Evolutionary conservation across 2,888 invertebrate genomes (phyloP), one percentile per base, ranked within the genome.

Genomic region (Ophion slaviceki): DNA sequence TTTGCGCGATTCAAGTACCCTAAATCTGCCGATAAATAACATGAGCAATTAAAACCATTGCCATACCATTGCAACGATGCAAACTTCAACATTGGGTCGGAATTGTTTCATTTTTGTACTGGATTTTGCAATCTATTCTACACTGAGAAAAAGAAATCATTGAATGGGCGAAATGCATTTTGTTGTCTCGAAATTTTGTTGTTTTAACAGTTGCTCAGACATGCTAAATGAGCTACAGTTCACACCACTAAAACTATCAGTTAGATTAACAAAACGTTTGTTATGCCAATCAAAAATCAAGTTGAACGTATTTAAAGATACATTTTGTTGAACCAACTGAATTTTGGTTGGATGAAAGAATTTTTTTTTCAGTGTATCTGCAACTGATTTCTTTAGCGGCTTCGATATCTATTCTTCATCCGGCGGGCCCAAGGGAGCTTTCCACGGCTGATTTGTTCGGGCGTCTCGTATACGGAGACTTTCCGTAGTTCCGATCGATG

Each of bases 401-500:
- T 53, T 53, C 0, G 53, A 53, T 17, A 53, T 53, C 17, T 17
- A 53, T 53, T 17, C 53, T 5, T 53, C 4, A 47, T 47, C 47
- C 17, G 14, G 17, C 14, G 17, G 17, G 14, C 53, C 32, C 17
- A 14, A 28, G 47, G 2, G 57, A 32, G 32, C 71, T 20, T 62
- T 61, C 61, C 59, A 40, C 71, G 71, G 59, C 8, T n/a, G 47
- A 77, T 62, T 82, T 76, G 53, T 70, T 76, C 40, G 47, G 28
- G 17, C 36, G 36, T 59, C n/a, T 59, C 20, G 28, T 28, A 47
- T 28, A 24, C 70, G 28, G 28, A 36, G 53, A 62, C 20, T 45
- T 74, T 74, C 59, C 20, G 17, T 40, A 40, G 59, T 72, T 72
- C 40, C 8, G 45, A 40, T 74, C 24, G 61, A 40, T 24, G 36